These are phyloP conservation scores for Procavia capensis DNA, from an alignment of 2,113 vertebrate genomes.

Conservation along the genomic window DNA sequence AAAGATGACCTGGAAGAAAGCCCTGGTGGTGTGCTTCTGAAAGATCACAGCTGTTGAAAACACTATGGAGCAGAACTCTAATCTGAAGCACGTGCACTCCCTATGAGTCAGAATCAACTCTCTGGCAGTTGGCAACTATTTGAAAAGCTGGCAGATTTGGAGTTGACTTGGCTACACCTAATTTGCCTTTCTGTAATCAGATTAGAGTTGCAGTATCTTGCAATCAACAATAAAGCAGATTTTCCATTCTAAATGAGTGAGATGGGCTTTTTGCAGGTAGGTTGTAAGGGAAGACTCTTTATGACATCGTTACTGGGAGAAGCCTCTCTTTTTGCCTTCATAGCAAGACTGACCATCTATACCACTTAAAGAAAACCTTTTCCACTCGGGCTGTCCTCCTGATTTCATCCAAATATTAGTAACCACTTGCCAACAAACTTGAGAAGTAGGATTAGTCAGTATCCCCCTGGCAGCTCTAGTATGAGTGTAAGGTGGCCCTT, in stretches of 20 bases:
- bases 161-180: not conserved
- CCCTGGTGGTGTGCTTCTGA: not conserved
- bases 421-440: not conserved
- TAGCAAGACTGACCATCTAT: not conserved
- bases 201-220: not conserved
- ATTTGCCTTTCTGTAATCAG: not conserved
- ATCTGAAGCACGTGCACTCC: not conserved
- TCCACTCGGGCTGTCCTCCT: fast-evolving
- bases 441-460: not conserved
- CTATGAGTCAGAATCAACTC: not conserved
- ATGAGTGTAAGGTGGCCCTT: not conserved
- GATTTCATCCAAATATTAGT: not conserved
- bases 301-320: not conserved
- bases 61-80: not conserved
- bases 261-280: not conserved
- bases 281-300: not conserved
- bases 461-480: constrained; percentile 34
- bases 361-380: not conserved
- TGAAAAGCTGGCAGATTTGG: not conserved
- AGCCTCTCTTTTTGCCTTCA: not conserved
- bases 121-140: not conserved
- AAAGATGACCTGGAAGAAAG: not conserved
- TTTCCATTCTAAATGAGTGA: not conserved
- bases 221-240: not conserved
- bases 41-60: not conserved